Conservation (phyloP, 2,113 vertebrate genomes). For the Plecotus auritus region DNA sequence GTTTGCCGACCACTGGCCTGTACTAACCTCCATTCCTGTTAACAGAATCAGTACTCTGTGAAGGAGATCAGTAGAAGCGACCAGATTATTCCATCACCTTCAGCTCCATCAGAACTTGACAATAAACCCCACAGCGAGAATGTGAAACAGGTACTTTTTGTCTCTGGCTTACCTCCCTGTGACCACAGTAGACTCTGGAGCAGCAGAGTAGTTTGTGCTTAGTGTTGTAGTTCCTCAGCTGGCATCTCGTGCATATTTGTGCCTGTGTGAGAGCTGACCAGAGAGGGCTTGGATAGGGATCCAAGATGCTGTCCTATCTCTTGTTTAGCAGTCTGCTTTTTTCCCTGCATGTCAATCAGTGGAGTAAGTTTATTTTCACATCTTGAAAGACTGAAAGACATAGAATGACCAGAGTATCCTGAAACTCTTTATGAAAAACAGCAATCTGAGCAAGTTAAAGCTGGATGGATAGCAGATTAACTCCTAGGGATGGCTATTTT, state of each 20-base stretch:
- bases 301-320: not conserved
- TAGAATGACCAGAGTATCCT: not conserved
- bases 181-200: not conserved
- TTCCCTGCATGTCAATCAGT: not conserved
- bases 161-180: not conserved
- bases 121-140: constrained; percentile 76
- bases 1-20: not conserved
- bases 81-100: constrained; percentile 58
- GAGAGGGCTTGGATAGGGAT: not conserved
- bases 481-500: constrained; percentile 22
- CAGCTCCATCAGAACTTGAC: constrained; percentile 62
- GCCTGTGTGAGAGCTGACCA: not conserved
- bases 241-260: not conserved
- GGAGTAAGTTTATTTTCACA: constrained; percentile 46
- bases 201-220: not conserved
- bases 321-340: not conserved
- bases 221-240: not conserved
- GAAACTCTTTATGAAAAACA: constrained; percentile 36
- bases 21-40: constrained; percentile 23
- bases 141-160: constrained; percentile 78
- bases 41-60: constrained; percentile 40
- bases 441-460: constrained; percentile 13
- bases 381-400: constrained; percentile 31
- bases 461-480: not conserved
- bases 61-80: constrained; percentile 41